Conservation (phyloP, 2,797 vertebrate genomes). For the Fistularia commersonii region DNA sequence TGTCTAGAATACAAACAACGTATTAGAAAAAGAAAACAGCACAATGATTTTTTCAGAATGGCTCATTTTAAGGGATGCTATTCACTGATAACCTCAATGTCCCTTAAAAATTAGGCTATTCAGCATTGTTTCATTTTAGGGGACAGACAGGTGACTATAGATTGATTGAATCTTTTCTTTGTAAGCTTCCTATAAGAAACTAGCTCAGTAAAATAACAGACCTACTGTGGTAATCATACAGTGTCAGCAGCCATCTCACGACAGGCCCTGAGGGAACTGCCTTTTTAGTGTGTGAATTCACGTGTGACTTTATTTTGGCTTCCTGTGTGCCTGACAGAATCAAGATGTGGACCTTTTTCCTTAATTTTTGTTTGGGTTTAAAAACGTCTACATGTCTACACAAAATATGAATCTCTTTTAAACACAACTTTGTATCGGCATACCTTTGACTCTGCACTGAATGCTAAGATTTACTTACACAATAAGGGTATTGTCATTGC, state of each 20-base stretch:
- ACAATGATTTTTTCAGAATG: slow-evolving; percentile 13
- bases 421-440: too few species aligned
- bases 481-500: too few species aligned
- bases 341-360: neutral
- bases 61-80: neutral
- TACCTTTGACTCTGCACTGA: too few species aligned
- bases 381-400: too few species aligned
- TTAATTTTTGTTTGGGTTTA: too few species aligned
- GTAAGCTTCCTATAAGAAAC: slow-evolving; percentile 15
- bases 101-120: slow-evolving; percentile 13
- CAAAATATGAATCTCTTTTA: too few species aligned
- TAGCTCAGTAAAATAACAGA: slow-evolving; percentile 45
- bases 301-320: slow-evolving; percentile 8
- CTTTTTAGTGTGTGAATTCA: too few species aligned
- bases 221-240: slow-evolving; percentile 18
- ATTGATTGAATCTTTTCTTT: neutral
- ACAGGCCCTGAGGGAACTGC: too few species aligned
- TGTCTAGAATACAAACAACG: slow-evolving; percentile 79
- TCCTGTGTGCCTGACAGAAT: slow-evolving; percentile 12
- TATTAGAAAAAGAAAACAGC: slow-evolving; percentile 35
- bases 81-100: neutral
- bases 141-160: neutral
- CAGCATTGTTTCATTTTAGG: slow-evolving; percentile 9
- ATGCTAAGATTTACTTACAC: too few species aligned
- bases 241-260: slow-evolving; percentile 22